phyloP scores from a whole-genome alignment of 2,113 vertebrate genomes.

The Hydrolagus affinis region DNA sequence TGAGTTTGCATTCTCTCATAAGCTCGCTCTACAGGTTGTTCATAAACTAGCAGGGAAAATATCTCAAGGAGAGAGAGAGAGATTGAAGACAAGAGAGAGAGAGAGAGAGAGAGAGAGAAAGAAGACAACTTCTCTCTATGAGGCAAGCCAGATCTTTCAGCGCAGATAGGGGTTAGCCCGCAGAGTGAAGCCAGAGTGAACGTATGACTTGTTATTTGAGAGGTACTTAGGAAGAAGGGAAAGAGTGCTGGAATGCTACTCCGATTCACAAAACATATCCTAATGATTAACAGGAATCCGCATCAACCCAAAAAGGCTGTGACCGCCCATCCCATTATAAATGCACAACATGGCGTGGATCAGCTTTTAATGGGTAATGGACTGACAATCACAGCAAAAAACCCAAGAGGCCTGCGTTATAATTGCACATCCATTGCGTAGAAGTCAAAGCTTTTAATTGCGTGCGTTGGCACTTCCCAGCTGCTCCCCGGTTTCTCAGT shows the following conservation, averaged over 20 bases:
- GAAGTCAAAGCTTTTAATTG: constrained; percentile 25
- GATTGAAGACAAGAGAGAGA: too few species aligned
- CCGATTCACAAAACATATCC: not conserved
- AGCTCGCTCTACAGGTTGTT: too few species aligned
- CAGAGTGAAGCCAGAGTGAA: not conserved
- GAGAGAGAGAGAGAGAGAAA: too few species aligned
- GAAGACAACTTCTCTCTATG: not conserved
- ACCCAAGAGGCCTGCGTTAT: constrained; percentile 2
- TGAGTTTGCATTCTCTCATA: too few species aligned
- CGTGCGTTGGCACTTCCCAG: constrained; percentile 10
- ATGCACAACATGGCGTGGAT: constrained; percentile 13
- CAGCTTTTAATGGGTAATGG: constrained; percentile 27
- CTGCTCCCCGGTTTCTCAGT: constrained; percentile 1
- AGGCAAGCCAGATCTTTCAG: not conserved
- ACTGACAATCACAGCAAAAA: constrained; percentile 13
- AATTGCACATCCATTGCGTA: constrained; percentile 18
- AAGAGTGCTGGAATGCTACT: not conserved
- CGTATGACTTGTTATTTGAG: constrained; percentile 4
- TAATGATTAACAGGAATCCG: not conserved
- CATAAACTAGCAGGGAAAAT: too few species aligned
- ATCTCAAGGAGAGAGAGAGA: too few species aligned
- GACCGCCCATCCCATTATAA: constrained; percentile 25
- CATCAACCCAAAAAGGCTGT: not conserved
- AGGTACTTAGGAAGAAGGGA: not conserved
- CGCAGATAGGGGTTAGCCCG: too few species aligned